A percentile compares a stretch with the other conserved stretches of the same genome.
Evolutionary conservation across 2,888 invertebrate species (phyloP).

Genomic region (Lasioglossum oenotherae): DNA sequence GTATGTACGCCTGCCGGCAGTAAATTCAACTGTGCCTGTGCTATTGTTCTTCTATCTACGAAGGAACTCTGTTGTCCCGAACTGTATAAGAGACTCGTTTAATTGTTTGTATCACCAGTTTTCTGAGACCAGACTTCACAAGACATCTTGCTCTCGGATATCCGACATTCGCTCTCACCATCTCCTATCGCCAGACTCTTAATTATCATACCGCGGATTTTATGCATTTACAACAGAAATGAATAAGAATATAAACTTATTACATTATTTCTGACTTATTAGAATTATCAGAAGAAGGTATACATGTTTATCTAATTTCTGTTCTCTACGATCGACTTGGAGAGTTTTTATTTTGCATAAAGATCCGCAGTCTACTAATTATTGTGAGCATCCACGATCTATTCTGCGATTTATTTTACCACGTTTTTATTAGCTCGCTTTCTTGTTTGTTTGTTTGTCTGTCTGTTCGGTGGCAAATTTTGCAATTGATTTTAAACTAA

Average conservation of each 20-base stretch:
- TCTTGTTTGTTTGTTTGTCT: too few species aligned
- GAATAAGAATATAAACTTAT: background rate
- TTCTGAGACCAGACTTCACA: background rate
- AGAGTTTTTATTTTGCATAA: too few species aligned
- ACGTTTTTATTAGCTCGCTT: too few species aligned
- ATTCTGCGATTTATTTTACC: too few species aligned
- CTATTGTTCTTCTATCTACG: conserved; percentile 50
- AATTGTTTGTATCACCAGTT: conserved; percentile 31
- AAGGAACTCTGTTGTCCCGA: conserved; percentile 48
- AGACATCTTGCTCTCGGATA: background rate
- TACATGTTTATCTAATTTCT: too few species aligned
- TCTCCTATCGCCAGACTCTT: background rate
- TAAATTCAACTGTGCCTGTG: conserved; percentile 49
- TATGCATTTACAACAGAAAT: background rate
- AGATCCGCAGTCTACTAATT: too few species aligned
- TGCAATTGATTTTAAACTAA: too few species aligned
- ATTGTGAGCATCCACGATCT: too few species aligned
- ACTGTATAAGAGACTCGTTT: conserved; percentile 20
- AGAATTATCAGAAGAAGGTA: background rate
- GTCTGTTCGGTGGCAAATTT: too few species aligned
- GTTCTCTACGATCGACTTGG: too few species aligned
- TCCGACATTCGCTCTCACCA: background rate
- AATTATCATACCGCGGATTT: background rate
- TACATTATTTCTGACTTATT: background rate
- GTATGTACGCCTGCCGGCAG: conserved; percentile 22